A percentile compares a stretch with the other conserved stretches of the same genome.
Evolutionary conservation across 2,888 invertebrate genomes (phyloP).

Genomic region (Byasa hedistus): DNA sequence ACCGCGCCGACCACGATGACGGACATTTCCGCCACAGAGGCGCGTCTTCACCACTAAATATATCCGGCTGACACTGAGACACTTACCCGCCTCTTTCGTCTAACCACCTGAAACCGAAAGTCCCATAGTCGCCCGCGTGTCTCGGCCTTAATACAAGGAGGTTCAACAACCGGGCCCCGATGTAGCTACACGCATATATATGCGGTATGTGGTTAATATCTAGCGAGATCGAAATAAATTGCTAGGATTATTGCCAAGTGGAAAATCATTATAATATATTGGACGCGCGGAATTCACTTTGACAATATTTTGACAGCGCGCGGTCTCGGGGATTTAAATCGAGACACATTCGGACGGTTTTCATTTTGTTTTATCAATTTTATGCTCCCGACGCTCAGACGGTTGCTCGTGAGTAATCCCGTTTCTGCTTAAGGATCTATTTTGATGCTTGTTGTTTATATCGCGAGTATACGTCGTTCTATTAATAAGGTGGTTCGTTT

Average conservation of each 20-base stretch:
- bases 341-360: slow-evolving; percentile 47
- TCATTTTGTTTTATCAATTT: slow-evolving; percentile 42
- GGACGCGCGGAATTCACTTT: slow-evolving; percentile 76
- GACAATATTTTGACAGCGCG: slow-evolving; percentile 79
- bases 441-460: slow-evolving; percentile 46
- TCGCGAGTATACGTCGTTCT: slow-evolving; percentile 30
- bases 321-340: slow-evolving; percentile 65
- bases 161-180: slow-evolving; percentile 73
- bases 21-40: slow-evolving; percentile 59
- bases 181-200: slow-evolving; percentile 68
- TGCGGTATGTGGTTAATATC: slow-evolving; percentile 76
- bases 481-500: slow-evolving; percentile 27
- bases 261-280: slow-evolving; percentile 78
- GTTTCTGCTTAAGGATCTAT: slow-evolving; percentile 56
- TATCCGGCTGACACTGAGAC: slow-evolving; percentile 61
- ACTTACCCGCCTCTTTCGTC: slow-evolving; percentile 50
- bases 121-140: slow-evolving; percentile 46
- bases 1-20: slow-evolving; percentile 47
- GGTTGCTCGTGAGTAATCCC: slow-evolving; percentile 46
- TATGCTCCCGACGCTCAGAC: slow-evolving; percentile 41
- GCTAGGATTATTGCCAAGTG: slow-evolving; percentile 79
- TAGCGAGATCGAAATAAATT: slow-evolving; percentile 76
- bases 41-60: slow-evolving; percentile 62
- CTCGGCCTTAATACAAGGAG: slow-evolving; percentile 61
- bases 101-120: slow-evolving; percentile 53